Conservation (phyloP, 2,888 invertebrate genomes). For the Harpalus rubripes region DNA sequence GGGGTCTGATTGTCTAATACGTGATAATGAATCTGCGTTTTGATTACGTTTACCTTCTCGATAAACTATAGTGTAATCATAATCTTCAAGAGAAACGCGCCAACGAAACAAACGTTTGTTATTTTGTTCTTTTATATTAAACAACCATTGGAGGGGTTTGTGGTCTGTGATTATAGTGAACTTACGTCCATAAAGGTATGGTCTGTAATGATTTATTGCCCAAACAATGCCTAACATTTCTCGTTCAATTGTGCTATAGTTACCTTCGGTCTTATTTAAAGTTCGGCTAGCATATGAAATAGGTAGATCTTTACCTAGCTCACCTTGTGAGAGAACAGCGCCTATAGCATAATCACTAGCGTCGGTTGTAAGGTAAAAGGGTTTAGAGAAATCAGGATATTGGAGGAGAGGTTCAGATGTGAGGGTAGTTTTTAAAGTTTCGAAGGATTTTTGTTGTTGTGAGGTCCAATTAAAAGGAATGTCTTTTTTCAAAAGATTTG, state of each 20-base stretch:
- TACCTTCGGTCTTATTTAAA: slow-evolving; percentile 56
- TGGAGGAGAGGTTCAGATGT: slow-evolving; percentile 57
- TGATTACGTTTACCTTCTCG: no score
- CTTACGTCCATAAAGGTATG: slow-evolving; percentile 61
- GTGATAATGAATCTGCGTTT: no score
- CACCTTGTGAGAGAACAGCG: slow-evolving; percentile 54
- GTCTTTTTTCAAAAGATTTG: slow-evolving; percentile 56
- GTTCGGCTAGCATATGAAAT: slow-evolving; percentile 60
- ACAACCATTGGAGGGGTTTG: slow-evolving; percentile 58
- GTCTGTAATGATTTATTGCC: slow-evolving; percentile 57
- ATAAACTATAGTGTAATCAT: no score
- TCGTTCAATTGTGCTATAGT: slow-evolving; percentile 55
- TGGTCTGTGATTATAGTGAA: slow-evolving; percentile 63
- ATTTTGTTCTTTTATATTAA: slow-evolving; percentile 57
- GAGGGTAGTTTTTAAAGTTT: slow-evolving; percentile 40
- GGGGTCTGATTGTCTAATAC: no score
- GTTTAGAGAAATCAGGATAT: slow-evolving; percentile 64
- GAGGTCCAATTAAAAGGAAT: slow-evolving; percentile 59
- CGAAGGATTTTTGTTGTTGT: slow-evolving; percentile 52
- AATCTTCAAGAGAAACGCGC: slow-evolving; percentile 61
- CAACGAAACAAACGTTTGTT: slow-evolving; percentile 56
- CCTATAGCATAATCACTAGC: slow-evolving; percentile 57
- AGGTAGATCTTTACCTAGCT: slow-evolving; percentile 43
- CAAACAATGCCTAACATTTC: slow-evolving; percentile 63
- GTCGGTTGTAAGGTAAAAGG: slow-evolving; percentile 58